These are phyloP conservation scores for Archips xylosteana DNA, from an alignment of 2,888 invertebrate species.

Conservation along the genomic window DNA sequence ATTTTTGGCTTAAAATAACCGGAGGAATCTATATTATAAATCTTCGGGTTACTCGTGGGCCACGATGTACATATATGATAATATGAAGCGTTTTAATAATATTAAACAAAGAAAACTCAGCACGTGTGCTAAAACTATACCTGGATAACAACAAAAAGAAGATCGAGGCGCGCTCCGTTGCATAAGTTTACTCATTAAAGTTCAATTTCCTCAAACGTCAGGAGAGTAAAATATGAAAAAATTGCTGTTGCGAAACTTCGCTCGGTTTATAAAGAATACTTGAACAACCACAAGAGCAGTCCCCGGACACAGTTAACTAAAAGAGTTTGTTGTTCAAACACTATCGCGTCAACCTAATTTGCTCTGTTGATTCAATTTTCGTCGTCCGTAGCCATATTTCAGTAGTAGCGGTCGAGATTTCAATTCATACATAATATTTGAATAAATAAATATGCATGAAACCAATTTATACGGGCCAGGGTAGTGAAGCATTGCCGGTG, in stretches of 20 bases:
- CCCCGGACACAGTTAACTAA: constrained; percentile 51
- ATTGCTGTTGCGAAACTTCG: constrained; percentile 55
- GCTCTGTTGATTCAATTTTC: constrained; percentile 79
- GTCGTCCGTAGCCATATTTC: constrained; percentile 75
- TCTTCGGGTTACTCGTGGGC: too few relatives aligned
- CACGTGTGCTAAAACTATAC: constrained; percentile 20
- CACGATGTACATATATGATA: background rate
- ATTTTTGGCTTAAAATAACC: too few relatives aligned
- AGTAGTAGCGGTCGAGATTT: constrained; percentile 79
- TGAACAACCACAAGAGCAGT: constrained; percentile 55
- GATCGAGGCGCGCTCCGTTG: constrained; percentile 56
- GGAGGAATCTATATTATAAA: too few relatives aligned
- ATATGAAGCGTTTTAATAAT: constrained; percentile 13
- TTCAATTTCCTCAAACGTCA: constrained; percentile 65
- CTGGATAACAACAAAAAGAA: constrained; percentile 48
- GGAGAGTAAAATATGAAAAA: constrained; percentile 62
- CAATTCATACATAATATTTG: constrained; percentile 84
- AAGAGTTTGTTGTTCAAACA: constrained; percentile 53
- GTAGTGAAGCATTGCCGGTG: constrained; percentile 56
- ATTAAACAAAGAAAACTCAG: background rate
- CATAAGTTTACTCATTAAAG: constrained; percentile 69
- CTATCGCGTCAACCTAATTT: constrained; percentile 71
- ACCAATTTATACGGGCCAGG: constrained; percentile 82
- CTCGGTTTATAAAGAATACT: constrained; percentile 58
- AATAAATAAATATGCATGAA: constrained; percentile 86